These are phyloP conservation scores for Seira ritae DNA, from an alignment of 2,888 invertebrate species.

Conservation along the genomic window DNA sequence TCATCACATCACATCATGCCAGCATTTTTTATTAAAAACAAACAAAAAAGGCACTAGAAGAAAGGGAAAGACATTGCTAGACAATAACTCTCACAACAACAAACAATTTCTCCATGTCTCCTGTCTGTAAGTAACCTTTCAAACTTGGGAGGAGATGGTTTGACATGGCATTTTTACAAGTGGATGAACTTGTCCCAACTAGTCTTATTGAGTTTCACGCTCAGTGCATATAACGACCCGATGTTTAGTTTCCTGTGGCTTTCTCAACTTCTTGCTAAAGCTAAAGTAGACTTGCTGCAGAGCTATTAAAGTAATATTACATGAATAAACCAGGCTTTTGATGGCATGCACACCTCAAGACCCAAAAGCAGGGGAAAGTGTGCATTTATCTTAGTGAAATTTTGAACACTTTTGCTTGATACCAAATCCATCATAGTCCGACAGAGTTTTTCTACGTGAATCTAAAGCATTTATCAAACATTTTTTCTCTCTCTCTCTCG, in stretches of 20 bases:
- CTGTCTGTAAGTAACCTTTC: conserved; percentile 17
- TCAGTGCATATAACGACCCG: background rate
- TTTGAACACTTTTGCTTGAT: too few species aligned
- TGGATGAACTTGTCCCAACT: conserved; percentile 52
- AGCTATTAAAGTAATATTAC: background rate
- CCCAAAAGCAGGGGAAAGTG: background rate
- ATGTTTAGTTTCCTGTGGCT: background rate
- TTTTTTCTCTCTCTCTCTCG: background rate
- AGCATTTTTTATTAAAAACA: background rate
- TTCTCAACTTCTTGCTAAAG: background rate
- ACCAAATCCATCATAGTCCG: background rate
- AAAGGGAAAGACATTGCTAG: background rate
- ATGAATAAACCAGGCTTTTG: too few species aligned
- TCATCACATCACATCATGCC: background rate
- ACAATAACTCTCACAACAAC: conserved; percentile 7
- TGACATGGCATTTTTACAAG: conserved; percentile 37
- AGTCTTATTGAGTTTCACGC: conserved; percentile 19
- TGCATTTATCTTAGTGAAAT: background rate
- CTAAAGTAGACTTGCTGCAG: background rate
- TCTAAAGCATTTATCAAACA: background rate
- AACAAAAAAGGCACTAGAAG: background rate
- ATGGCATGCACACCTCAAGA: background rate
- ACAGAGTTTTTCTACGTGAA: background rate
- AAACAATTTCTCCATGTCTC: conserved; percentile 11
- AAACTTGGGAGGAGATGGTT: conserved; percentile 18